Evolutionary conservation across 1,140 invertebrate species (phyloP).

Genomic region (Lamellibrachia luymesi): DNA sequence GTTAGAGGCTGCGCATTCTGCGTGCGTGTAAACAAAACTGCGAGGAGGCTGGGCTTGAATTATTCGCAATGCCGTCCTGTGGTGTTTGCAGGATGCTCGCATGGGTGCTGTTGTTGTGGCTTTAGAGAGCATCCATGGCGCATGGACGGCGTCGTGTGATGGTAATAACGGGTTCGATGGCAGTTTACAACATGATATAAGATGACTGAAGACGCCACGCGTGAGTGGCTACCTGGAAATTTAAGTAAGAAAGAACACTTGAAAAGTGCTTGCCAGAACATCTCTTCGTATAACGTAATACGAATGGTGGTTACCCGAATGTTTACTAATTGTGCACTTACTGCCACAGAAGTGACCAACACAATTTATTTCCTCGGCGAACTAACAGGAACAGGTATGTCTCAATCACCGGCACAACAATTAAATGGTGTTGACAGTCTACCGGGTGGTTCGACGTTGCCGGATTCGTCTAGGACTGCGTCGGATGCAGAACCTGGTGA

Average conservation of each 20-base stretch:
- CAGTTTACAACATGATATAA: neutral
- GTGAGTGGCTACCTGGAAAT: neutral
- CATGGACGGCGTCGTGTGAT: neutral
- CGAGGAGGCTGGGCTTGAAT: neutral
- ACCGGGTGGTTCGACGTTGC: neutral
- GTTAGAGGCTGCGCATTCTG: neutral
- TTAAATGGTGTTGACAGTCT: neutral
- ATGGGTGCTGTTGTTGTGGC: neutral
- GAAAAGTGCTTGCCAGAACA: neutral
- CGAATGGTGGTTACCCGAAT: neutral
- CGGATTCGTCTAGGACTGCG: neutral
- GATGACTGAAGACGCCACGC: neutral
- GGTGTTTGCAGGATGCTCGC: neutral
- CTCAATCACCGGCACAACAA: neutral
- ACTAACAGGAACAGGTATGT: neutral
- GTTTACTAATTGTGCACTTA: neutral
- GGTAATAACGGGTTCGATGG: neutral
- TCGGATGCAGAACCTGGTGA: neutral
- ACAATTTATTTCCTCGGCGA: neutral
- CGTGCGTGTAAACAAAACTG: conserved; percentile 4
- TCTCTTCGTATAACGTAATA: neutral
- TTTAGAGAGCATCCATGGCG: neutral
- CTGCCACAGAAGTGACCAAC: neutral
- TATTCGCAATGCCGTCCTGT: neutral
- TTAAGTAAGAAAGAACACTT: neutral